Evolutionary conservation across 1,140 invertebrate species (phyloP), one percentile per base, ranked within the genome.

Genomic region (Myzus persicae): DNA sequence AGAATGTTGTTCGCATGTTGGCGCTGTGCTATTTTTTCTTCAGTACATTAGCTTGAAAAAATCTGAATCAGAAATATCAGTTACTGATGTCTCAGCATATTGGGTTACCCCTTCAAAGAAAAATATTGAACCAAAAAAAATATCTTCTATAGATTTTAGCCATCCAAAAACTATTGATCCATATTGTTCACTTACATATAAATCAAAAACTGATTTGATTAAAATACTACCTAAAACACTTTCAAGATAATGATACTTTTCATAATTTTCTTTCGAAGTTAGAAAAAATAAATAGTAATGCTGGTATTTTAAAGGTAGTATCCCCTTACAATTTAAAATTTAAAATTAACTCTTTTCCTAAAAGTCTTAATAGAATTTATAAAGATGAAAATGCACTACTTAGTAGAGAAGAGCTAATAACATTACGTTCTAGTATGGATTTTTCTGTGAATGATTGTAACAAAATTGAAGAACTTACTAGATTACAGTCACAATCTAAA

Each of bases 1-100:
- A 26, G 84, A 87, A 87, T 87, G 84, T 87, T 87, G 84, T 31
- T 46, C 42, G 26, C 84, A 87, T 87, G 84, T 87, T 87, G 84
- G 42, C 8, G 84, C 42, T 31, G 3, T 87, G 8, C 26, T 87
- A 31, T 87, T 87, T 87, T 87, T 46, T 46, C 44, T 87, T 31
- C 24, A 87, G 31, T 87, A n/a, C 22, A n/a, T 9, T 31, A 44
- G 26, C 26, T 46, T 87, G 36, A 87, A 87, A 46, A 87, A 87
- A 87, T 44, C 38, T 26, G 82, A 85, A 42, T 42, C 82, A n/a
- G 11, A 26, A 0, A 46, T 46, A 6, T 87, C 84, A 31, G 36
- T 81, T 36, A 81, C 76, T 36, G 76, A 87, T 87, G 84, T 87
- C 8, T 87, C 84, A 4, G 26, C 84, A 87, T 87, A 87, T n/a